Evolutionary conservation across 2,797 vertebrate species (phyloP), one percentile per base, ranked within the genome.

Genomic region (Chloroceryle inda): DNA sequence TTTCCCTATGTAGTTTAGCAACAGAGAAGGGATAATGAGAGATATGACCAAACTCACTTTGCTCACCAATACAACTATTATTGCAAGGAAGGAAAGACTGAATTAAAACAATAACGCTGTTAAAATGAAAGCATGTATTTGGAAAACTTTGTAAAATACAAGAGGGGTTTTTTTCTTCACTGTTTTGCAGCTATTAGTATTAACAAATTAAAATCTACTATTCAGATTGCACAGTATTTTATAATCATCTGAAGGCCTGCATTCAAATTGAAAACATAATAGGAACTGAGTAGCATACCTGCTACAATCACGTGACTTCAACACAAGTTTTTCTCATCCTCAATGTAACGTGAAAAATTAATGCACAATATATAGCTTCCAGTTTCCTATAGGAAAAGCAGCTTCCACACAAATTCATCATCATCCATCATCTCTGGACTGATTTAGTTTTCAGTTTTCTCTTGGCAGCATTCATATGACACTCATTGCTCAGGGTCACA

Each of bases 11-110:
- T 40, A 49, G 47, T 94, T 78, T 33, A 83, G 72, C 93, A 95
- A 74, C 58, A 89, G 53, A 16, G 37, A 79, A 90, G 69, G 69
- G 62, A 76, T 95, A 97, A 76, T 26, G 22, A 82, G 22, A 21
- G 33, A 29, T 38, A 66, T 22, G 83, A 91, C 29, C 91, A 88
- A 93, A 89, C 55, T 37, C 40, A 92, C 64, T 92, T 89, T 91
- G 63, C 58, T 83, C 64, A 79, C 35, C 63, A 42, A 52, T 20
- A 42, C 10, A 35, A 85, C 12, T 40, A 26, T 21, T 56, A 47
- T 45, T 22, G 55, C 16, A 50, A 69, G 22, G 45, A 81, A 47
- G n/a, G n/a, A 78, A 62, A 61, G 63, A 94, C 69, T 88, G 24
- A 94, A 64, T 62, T 64, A 72, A 94, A 90, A 58, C 19, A 66